Percentiles rank a stretch among this genome's conserved stretches.
Conservation (phyloP, 2,888 invertebrate genomes). For the Spatulosminthurus flaviceps region DNA sequence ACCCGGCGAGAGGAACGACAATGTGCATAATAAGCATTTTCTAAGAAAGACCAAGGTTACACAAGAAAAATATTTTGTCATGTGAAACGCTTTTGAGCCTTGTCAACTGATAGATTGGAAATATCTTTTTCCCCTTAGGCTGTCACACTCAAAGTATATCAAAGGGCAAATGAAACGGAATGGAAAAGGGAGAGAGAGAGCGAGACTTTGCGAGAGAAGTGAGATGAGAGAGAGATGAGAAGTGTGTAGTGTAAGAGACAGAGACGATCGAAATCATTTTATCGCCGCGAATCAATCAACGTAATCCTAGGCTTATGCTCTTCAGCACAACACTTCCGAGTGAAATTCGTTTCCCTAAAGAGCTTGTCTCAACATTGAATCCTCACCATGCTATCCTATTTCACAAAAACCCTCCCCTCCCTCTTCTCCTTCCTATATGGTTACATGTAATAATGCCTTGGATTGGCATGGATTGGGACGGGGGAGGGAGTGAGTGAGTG, state of each 20-base stretch:
- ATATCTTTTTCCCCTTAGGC: not conserved
- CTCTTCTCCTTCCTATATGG: not conserved
- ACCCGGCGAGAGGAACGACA: not conserved
- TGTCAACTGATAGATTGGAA: slow-evolving; percentile 7
- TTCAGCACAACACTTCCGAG: slow-evolving; percentile 57
- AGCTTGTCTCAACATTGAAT: slow-evolving; percentile 47
- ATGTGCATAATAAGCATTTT: not conserved
- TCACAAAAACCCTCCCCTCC: slow-evolving; percentile 16
- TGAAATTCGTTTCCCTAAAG: slow-evolving; percentile 47
- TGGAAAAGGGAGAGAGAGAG: not conserved
- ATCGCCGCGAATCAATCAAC: slow-evolving; percentile 60
- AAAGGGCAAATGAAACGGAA: slow-evolving; percentile 8
- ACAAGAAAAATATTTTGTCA: slow-evolving; percentile 2
- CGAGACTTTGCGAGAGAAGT: not conserved
- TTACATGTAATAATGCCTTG: not conserved
- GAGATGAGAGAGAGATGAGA: slow-evolving; percentile 11
- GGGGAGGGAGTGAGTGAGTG: not conserved
- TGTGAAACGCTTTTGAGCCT: not conserved
- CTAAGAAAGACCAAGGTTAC: not conserved
- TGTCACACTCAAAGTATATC: not conserved
- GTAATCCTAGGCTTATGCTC: slow-evolving; percentile 62
- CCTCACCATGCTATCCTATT: slow-evolving; percentile 15
- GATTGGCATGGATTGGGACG: not conserved
- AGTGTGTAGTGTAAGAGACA: slow-evolving; percentile 20
- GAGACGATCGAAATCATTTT: slow-evolving; percentile 44